Base-by-base conservation (phyloP, 2,888 invertebrate species). In the Cephus sareptanus region DNA sequence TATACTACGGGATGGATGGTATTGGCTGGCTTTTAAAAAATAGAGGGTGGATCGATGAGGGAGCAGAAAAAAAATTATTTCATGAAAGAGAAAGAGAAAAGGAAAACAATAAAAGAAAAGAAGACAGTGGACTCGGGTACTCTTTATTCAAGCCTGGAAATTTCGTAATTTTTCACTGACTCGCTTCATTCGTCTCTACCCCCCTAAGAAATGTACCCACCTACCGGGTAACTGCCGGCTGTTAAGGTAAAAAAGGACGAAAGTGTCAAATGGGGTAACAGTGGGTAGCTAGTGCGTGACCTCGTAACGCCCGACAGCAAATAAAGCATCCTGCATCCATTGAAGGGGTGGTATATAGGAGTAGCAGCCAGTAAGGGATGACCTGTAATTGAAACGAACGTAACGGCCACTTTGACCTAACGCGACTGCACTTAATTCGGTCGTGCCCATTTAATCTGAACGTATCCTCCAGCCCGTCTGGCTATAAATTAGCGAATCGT, bases 371-470 rank as follows among this genome's bases (percentile, higher is more conserved):
- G 77, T 76, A 79, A 80, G 74, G 74, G 77, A 80, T 79, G 77
- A 75, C 75, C 76, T 79, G 76, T 80, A 80, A 80, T 80, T 80
- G 80, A 80, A 80, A 74, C 78, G 76, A 80, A 78, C 78, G 74
- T 78, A 78, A 80, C 76, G 75, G 75, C 79, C 79, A 80, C 79
- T 79, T 79, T 75, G 74, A 76, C 76, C 75, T 80, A 79, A 79
- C 77, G 76, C 75, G 76, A 79, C 80, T 71, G 75, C 79, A 76
- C 79, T 79, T 77, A 74, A 79, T 78, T 79, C 75, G 73, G 74
- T 77, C 79, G 70, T 75, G 75, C 75, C 68, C 75, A 79, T 79
- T 74, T 77, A 75, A 79, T 77, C 79, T 9, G 56, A 56, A 56
- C 56, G 23, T 56, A 56, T 56, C 56, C 56, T 74, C 23, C 75